Base-by-base conservation (phyloP, 1,140 invertebrate genomes). In the Caenorhabditis tropicalis region DNA sequence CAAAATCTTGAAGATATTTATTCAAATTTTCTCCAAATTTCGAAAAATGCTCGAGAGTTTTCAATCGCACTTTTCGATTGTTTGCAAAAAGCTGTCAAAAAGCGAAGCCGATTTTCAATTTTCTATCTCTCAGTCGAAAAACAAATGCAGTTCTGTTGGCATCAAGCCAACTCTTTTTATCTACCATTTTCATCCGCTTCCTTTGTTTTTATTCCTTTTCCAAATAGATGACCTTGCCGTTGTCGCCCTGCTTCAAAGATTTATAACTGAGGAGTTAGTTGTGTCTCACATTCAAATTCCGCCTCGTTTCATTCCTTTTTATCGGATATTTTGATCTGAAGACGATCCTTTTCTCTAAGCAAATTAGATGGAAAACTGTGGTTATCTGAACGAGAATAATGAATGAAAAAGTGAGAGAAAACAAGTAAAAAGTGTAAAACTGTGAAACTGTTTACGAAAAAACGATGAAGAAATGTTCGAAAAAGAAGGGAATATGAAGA, bases 51-150 rank as follows among this genome's bases (percentile, higher is more conserved):
- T 74, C 15, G 65, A 74, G 65, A n/a, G 43, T 74, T 74, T 74
- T 43, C 65, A n/a, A n/a, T 43, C 65, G 33, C 29, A 36, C 65
- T 24, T 24, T 24, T 74, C 65, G 43, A 43, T 74, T 74, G 65
- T 74, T 74, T 74, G 65, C 65, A 74, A 74, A 74, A 74, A 74
- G 65, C 65, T 74, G 65, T 74, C 65, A 74, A 74, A 74, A 74
- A 43, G 65, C 16, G 33, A 24, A 36, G 29, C 58, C 58, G 58
- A 58, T 65, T 65, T 36, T 74, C 65, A 39, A 74, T 43, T 24
- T 43, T 74, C 58, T 65, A 33, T 65, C 58, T 36, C 24, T 43
- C 29, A 2, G 12, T 10, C 24, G 12, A 16, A 6, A 31, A 65
- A 58, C 53, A 24, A 12, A 33, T 33, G 58, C 24, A 65, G 58